Conservation (phyloP, 2,797 vertebrate species). For the Danio kyathit region DNA sequence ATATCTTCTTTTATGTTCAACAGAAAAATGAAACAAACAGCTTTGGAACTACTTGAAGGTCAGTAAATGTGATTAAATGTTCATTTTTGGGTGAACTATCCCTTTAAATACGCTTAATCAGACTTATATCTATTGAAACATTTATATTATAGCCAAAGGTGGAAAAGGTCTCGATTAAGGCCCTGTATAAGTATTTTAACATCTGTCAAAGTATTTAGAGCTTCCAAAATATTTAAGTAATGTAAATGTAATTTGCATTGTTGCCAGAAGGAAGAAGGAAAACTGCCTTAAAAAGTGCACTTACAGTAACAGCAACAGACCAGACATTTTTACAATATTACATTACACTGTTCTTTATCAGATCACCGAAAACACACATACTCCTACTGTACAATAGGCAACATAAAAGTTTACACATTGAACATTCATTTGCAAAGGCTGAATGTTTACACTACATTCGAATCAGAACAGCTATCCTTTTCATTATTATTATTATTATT, state of each 20-base stretch:
- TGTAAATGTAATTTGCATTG: conserved; percentile 3
- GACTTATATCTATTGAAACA: too few relatives aligned
- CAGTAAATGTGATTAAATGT: too few relatives aligned
- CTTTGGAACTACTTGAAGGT: too few relatives aligned
- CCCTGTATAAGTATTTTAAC: too few relatives aligned
- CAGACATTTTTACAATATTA: background rate
- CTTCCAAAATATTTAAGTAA: conserved; percentile 8
- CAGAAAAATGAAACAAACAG: too few relatives aligned
- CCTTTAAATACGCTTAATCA: too few relatives aligned
- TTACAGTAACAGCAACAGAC: background rate
- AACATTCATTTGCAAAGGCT: background rate
- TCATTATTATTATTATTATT: background rate
- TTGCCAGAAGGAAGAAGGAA: conserved; percentile 35
- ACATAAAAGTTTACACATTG: background rate
- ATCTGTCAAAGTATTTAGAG: background rate
- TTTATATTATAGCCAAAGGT: too few relatives aligned
- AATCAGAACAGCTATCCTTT: background rate
- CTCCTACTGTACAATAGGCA: background rate
- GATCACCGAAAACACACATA: background rate
- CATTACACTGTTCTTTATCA: background rate
- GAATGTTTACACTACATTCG: background rate
- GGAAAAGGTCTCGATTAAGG: too few relatives aligned
- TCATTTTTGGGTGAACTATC: too few relatives aligned
- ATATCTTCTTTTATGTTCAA: too few relatives aligned
- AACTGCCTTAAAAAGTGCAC: background rate